phyloP scores from a whole-genome alignment of 2,113 vertebrate species.

The Circaetus gallicus region DNA sequence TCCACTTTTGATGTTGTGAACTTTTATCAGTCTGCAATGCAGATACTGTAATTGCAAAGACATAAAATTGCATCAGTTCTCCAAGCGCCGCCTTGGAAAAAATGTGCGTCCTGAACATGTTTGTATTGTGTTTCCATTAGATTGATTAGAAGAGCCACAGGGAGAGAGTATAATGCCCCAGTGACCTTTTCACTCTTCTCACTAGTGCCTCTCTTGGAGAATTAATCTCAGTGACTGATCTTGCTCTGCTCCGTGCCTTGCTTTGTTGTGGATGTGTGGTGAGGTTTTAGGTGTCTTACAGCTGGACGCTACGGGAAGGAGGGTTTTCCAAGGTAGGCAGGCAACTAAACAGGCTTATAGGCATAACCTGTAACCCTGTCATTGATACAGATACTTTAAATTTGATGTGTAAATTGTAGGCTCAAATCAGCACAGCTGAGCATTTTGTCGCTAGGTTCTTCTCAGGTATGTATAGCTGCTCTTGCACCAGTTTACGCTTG shows the following conservation, averaged over 20 bases:
- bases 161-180: not conserved
- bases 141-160: not conserved
- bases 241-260: not conserved
- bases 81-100: not conserved
- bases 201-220: not conserved
- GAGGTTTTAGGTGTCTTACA: not conserved
- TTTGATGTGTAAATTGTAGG: not conserved
- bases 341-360: not conserved
- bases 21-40: not conserved
- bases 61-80: not conserved
- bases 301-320: accelerated
- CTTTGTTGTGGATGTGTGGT: not conserved
- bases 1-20: not conserved
- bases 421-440: not conserved
- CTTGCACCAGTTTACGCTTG: not conserved
- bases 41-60: not conserved
- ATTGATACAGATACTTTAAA: not conserved
- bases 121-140: not conserved
- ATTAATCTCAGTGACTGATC: not conserved
- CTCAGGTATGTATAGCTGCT: not conserved
- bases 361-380: not conserved
- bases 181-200: not conserved
- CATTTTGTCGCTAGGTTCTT: not conserved
- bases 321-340: not conserved
- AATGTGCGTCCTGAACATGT: not conserved